A percentile compares a stretch with the other conserved stretches of the same genome.
Conservation (phyloP, 2,888 invertebrate species). For the Biston betularia region DNA sequence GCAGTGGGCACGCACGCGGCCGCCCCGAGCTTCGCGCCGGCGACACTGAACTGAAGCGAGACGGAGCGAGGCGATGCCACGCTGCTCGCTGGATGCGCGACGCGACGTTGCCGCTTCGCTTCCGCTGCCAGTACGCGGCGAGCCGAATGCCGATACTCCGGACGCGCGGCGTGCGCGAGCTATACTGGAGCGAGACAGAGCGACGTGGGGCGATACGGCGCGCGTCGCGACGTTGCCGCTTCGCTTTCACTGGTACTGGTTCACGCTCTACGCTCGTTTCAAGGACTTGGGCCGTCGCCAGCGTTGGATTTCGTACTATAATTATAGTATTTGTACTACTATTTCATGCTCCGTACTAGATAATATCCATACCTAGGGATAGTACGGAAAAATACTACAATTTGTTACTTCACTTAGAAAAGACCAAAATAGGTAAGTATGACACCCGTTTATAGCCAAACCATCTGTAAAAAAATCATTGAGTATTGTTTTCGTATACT, state of each 20-base stretch:
- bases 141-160: background rate
- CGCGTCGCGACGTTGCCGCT: conserved; percentile 12
- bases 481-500: too few species aligned
- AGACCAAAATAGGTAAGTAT: too few species aligned
- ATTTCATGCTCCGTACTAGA: too few species aligned
- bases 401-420: too few species aligned
- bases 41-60: conserved; percentile 76
- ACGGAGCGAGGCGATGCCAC: conserved; percentile 44
- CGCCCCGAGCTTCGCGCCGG: conserved; percentile 62
- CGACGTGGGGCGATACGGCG: conserved; percentile 2
- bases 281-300: background rate
- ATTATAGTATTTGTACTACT: too few species aligned
- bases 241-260: conserved; percentile 3
- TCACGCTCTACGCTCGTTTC: too few species aligned
- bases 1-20: background rate
- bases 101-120: conserved; percentile 11
- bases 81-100: background rate
- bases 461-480: too few species aligned
- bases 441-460: too few species aligned
- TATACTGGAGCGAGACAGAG: conserved; percentile 1
- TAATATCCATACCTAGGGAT: too few species aligned
- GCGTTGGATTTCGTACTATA: too few species aligned
- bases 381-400: too few species aligned
- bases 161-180: background rate
- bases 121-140: background rate